Conservation (phyloP, 2,888 invertebrate genomes). For the Nebria salina region DNA sequence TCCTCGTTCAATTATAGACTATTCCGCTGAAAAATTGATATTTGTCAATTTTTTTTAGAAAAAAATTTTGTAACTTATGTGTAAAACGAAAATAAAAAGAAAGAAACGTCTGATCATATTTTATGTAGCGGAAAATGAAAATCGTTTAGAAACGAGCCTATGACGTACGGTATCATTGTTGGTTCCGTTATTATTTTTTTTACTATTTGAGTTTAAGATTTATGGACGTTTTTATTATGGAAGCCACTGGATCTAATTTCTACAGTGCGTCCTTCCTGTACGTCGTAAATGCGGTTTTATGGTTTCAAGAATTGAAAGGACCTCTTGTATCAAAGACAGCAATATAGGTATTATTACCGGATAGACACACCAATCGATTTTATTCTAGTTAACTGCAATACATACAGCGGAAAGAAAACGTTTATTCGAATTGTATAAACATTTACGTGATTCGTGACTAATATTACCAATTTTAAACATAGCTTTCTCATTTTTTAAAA, state of each 20-base stretch:
- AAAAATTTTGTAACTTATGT: no score
- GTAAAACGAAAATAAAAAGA: neutral
- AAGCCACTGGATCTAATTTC: neutral
- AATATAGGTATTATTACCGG: neutral
- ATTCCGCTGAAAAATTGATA: no score
- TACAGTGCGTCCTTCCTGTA: neutral
- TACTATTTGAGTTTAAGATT: neutral
- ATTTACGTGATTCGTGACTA: no score
- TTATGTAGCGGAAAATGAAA: neutral
- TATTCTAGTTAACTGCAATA: no score
- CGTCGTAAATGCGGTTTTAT: neutral
- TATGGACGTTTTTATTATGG: neutral
- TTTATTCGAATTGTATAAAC: neutral
- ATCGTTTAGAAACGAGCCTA: neutral
- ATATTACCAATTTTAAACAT: no score
- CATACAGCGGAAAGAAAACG: neutral
- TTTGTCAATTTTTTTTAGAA: no score
- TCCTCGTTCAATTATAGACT: no score
- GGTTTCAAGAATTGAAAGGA: neutral
- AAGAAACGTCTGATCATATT: neutral
- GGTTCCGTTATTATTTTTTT: neutral
- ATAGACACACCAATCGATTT: neutral
- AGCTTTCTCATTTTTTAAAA: no score
- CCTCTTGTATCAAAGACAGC: neutral
- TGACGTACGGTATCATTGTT: neutral